Evolutionary conservation across 2,888 invertebrate species (phyloP).

Genomic region (Tipula confusa): DNA sequence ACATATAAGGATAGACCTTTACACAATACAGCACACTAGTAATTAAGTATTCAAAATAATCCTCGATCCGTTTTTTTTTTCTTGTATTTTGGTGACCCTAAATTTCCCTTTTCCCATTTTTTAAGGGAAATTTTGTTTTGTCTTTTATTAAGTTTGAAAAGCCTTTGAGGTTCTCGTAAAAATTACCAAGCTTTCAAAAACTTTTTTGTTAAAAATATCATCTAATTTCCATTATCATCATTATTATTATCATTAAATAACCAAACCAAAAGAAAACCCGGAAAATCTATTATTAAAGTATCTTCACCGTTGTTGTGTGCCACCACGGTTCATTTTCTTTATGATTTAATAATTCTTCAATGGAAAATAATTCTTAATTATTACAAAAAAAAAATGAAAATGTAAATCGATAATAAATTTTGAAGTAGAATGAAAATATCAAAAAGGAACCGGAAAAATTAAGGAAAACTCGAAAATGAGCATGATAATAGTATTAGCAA

Average conservation of each 20-base stretch:
- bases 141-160: not conserved
- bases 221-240: slow-evolving; percentile 12
- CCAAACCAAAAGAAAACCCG: not conserved
- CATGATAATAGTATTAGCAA: not conserved
- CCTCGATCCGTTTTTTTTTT: not conserved
- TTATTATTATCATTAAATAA: not conserved
- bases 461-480: not conserved
- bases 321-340: not conserved
- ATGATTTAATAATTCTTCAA: not conserved
- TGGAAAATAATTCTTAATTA: not conserved
- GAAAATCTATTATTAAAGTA: not conserved
- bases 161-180: not conserved
- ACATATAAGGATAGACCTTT: not conserved
- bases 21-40: not conserved
- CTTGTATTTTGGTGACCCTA: no score
- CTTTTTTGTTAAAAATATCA: slow-evolving; percentile 3
- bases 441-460: not conserved
- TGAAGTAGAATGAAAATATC: not conserved
- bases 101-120: not conserved
- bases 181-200: not conserved
- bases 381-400: not conserved
- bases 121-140: not conserved
- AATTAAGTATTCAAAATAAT: not conserved
- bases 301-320: not conserved
- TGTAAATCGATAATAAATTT: not conserved